A percentile compares a stretch with the other conserved stretches of the same genome.
phyloP scores from a whole-genome alignment of 1,140 invertebrate species.

The Lordiphosa stackelbergi region DNA sequence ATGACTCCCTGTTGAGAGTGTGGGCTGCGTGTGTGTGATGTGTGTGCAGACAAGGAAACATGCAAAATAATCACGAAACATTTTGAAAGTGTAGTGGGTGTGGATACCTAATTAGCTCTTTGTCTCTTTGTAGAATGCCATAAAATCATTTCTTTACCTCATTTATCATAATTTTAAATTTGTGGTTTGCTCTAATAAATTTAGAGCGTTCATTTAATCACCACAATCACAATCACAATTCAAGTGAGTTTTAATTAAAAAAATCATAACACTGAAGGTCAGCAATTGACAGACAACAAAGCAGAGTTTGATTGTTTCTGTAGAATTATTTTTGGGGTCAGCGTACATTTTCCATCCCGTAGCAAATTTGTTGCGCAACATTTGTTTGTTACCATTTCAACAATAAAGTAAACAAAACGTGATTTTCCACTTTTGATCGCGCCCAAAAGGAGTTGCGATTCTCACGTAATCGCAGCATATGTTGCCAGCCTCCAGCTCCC shows the following conservation, averaged over 20 bases:
- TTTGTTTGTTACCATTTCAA: constrained; percentile 19
- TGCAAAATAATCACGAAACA: constrained; percentile 1
- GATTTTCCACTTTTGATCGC: constrained; percentile 23
- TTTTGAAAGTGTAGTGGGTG: constrained; percentile 7
- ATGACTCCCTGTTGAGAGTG: background rate
- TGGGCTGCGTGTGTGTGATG: background rate
- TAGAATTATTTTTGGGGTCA: constrained; percentile 13
- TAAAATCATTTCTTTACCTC: constrained; percentile 5
- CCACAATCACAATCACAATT: constrained; percentile 9
- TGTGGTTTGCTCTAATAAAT: constrained; percentile 16
- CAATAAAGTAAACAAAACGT: constrained; percentile 19
- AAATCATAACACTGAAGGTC: background rate
- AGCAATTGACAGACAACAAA: constrained; percentile 3
- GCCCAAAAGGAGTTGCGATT: constrained; percentile 16
- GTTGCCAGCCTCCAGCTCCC: constrained; percentile 6
- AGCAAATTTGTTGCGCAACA: constrained; percentile 11
- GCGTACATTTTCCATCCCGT: background rate
- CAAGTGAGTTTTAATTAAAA: constrained; percentile 22
- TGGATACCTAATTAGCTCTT: constrained; percentile 8
- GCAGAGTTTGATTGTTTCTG: background rate
- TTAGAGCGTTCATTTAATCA: background rate
- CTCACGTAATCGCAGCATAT: constrained; percentile 20
- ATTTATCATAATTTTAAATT: constrained; percentile 16
- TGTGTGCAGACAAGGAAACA: constrained; percentile 2
- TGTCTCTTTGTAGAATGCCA: constrained; percentile 8